These are phyloP conservation scores for Scaptodrosophila lebanonensis DNA, from an alignment of 1,140 invertebrate genomes.

Conservation along the genomic window DNA sequence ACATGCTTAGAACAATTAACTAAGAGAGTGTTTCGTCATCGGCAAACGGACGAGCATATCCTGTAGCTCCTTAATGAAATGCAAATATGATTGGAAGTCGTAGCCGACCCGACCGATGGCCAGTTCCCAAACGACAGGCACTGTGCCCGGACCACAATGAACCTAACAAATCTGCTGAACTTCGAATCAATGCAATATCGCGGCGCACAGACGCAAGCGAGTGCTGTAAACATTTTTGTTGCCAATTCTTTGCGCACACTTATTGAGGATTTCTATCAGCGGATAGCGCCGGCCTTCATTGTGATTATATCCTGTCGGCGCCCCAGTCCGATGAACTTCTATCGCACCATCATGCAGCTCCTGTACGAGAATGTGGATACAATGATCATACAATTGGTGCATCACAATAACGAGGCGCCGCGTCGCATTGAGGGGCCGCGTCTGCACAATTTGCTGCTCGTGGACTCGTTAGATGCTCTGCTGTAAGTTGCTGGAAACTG, in stretches of 20 bases:
- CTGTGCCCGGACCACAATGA: too few species aligned
- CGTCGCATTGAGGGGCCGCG: slow-evolving; percentile 21
- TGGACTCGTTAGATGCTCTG: slow-evolving; percentile 45
- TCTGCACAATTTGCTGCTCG: slow-evolving; percentile 43
- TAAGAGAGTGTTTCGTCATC: too few species aligned
- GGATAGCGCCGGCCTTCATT: slow-evolving; percentile 43
- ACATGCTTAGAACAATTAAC: too few species aligned
- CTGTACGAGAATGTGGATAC: slow-evolving; percentile 53
- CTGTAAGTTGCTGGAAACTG: slow-evolving; percentile 23
- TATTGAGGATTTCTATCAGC: slow-evolving; percentile 52
- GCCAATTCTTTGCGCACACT: slow-evolving; percentile 35
- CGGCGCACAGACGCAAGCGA: slow-evolving; percentile 44
- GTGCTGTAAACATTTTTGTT: slow-evolving; percentile 43
- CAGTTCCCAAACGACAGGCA: too few species aligned
- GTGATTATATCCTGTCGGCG: slow-evolving; percentile 49
- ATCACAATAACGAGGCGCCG: slow-evolving; percentile 20
- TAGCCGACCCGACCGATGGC: too few species aligned
- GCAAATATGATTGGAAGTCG: too few species aligned
- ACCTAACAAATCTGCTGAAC: slow-evolving; percentile 44
- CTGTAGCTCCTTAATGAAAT: too few species aligned
- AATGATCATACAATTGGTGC: slow-evolving; percentile 46
- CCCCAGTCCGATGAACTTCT: slow-evolving; percentile 47
- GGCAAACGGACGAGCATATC: too few species aligned
- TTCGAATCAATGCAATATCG: slow-evolving; percentile 48
- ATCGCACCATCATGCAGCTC: slow-evolving; percentile 50